Evolutionary conservation across 2,113 vertebrate genomes (phyloP).

Genomic region (Odontophorus gujanensis): DNA sequence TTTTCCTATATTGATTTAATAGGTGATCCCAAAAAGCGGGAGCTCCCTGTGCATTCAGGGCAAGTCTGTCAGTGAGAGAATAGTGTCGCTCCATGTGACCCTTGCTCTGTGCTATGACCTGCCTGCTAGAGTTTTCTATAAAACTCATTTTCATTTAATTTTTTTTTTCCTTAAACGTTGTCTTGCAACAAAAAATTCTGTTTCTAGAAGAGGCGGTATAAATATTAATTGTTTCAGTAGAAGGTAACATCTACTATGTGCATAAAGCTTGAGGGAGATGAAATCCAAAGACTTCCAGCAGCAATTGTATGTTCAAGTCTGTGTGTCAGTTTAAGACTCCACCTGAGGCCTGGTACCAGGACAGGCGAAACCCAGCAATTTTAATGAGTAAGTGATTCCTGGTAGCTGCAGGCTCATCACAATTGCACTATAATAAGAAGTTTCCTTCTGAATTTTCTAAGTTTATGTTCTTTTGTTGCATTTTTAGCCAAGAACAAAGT

Average conservation of each 20-base stretch:
- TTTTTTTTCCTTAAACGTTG: background rate
- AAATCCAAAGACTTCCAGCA: background rate
- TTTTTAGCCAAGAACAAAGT: background rate
- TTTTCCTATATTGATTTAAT: background rate
- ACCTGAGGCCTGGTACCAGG: background rate
- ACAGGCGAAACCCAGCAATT: background rate
- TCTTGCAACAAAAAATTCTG: background rate
- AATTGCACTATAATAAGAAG: background rate
- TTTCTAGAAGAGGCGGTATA: background rate
- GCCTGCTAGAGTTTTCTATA: background rate
- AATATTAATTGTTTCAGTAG: background rate
- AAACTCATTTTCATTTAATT: background rate
- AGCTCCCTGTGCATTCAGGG: background rate
- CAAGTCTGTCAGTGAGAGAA: background rate
- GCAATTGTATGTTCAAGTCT: background rate
- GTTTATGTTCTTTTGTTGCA: background rate
- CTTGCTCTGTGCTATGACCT: background rate
- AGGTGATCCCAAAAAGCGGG: background rate
- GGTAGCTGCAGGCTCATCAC: background rate
- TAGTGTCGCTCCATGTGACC: background rate
- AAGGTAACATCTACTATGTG: background rate
- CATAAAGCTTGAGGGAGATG: background rate
- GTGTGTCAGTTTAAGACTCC: background rate
- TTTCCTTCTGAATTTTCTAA: background rate
- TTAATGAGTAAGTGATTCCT: background rate